Percentiles rank a stretch among this genome's conserved stretches.
phyloP scores from a whole-genome alignment of 1,140 invertebrate species.

The Paramacrobiotus metropolitanus region DNA sequence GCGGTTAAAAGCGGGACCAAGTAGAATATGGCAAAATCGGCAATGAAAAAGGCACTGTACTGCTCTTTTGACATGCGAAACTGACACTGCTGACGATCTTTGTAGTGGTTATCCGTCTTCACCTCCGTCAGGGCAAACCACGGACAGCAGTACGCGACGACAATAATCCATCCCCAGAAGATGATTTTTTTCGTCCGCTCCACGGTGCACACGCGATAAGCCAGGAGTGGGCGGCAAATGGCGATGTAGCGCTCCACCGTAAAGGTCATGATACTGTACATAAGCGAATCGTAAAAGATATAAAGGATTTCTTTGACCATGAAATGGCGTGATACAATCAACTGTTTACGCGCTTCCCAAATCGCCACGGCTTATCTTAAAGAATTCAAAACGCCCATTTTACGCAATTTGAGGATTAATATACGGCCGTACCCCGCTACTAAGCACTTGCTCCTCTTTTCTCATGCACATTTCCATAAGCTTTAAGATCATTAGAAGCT shows the following conservation, averaged over 20 bases:
- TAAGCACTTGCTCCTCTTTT: too few relatives aligned
- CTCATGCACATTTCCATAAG: too few relatives aligned
- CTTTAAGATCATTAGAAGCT: too few relatives aligned
- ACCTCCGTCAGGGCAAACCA: constrained; percentile 28
- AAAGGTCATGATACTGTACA: constrained; percentile 35
- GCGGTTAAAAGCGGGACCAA: constrained; percentile 31
- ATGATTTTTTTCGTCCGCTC: constrained; percentile 32
- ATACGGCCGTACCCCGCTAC: too few relatives aligned
- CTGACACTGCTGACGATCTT: constrained; percentile 24
- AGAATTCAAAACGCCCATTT: too few relatives aligned
- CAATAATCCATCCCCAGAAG: constrained; percentile 31
- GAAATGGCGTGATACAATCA: too few relatives aligned
- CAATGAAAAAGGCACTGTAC: constrained; percentile 32
- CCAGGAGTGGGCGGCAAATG: constrained; percentile 33
- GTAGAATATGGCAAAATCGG: constrained; percentile 35
- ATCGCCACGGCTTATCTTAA: too few relatives aligned
- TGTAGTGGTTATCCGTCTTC: constrained; percentile 8
- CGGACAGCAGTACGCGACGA: constrained; percentile 28
- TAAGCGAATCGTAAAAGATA: too few relatives aligned
- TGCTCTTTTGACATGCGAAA: constrained; percentile 27
- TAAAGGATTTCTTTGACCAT: too few relatives aligned
- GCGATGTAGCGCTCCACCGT: constrained; percentile 36
- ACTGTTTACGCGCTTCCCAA: too few relatives aligned
- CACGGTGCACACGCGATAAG: constrained; percentile 31
- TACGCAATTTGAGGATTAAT: too few relatives aligned